These are phyloP conservation scores for Sminthurinus aureus DNA, from an alignment of 2,888 invertebrate genomes.

Conservation along the genomic window DNA sequence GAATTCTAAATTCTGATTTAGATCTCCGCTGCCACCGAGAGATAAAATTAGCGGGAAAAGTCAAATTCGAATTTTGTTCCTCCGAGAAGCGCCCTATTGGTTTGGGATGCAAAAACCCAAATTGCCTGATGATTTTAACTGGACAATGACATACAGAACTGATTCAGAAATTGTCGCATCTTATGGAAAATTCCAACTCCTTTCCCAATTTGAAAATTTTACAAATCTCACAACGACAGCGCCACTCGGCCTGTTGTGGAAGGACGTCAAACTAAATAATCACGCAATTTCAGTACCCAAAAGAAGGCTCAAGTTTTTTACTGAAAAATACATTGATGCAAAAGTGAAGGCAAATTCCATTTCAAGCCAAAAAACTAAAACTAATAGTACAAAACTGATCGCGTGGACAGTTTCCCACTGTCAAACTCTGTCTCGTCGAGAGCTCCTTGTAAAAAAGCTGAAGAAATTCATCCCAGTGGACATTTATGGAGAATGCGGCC, in stretches of 20 bases:
- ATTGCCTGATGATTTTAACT: constrained; percentile 28
- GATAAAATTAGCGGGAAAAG: too few species aligned
- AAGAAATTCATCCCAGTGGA: constrained; percentile 55
- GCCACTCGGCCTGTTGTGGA: too few species aligned
- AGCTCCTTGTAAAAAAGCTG: constrained; percentile 52
- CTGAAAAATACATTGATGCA: neutral
- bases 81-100: too few species aligned
- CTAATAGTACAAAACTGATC: constrained; percentile 10
- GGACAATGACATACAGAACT: constrained; percentile 52
- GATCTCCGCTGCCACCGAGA: too few species aligned
- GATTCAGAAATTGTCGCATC: constrained; percentile 33
- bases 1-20: too few species aligned
- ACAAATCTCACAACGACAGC: too few species aligned
- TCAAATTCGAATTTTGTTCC: too few species aligned
- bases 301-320: neutral
- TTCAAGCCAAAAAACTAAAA: too few species aligned
- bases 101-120: too few species aligned
- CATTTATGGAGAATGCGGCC: constrained; percentile 58
- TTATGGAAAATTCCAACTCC: neutral
- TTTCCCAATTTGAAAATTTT: neutral
- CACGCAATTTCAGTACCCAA: neutral
- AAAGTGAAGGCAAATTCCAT: constrained; percentile 26
- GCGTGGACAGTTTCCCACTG: constrained; percentile 60
- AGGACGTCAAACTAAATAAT: too few species aligned
- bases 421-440: constrained; percentile 47